A percentile compares a stretch with the other conserved stretches of the same genome.
Evolutionary conservation across 2,888 invertebrate genomes (phyloP).

Genomic region (Clepsis dumicolana): DNA sequence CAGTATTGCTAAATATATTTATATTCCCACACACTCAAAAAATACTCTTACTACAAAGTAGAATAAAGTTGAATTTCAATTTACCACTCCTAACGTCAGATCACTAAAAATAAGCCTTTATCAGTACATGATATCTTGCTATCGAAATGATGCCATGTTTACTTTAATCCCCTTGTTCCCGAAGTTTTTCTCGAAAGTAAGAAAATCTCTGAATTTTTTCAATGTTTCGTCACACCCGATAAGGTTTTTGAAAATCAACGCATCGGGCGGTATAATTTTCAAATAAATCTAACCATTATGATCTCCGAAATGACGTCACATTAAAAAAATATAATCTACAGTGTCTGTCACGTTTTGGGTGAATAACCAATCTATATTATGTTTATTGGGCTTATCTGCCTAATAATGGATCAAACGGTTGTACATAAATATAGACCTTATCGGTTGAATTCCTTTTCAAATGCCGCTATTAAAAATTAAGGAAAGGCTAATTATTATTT

Average conservation of each 20-base stretch:
- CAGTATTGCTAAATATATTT: conserved; percentile 19
- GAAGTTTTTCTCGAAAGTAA: conserved; percentile 26
- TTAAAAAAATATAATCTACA: background rate
- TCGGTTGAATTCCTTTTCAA: background rate
- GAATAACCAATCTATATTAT: background rate
- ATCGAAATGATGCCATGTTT: conserved; percentile 17
- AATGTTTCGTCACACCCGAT: background rate
- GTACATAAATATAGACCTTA: background rate
- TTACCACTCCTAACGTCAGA: background rate
- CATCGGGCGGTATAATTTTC: conserved; percentile 14
- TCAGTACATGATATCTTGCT: conserved; percentile 10
- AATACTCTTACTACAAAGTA: background rate
- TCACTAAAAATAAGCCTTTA: conserved; percentile 5
- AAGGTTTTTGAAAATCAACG: conserved; percentile 16
- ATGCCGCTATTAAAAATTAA: background rate
- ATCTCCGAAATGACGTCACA: conserved; percentile 27
- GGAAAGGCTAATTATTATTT: no score
- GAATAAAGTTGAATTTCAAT: background rate
- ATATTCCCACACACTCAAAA: background rate
- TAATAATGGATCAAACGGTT: background rate
- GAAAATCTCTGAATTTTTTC: background rate
- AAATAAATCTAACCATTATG: background rate
- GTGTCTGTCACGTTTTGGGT: background rate
- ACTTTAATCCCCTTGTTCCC: conserved; percentile 44
- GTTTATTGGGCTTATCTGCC: background rate